Evolutionary conservation across 2,888 invertebrate species (phyloP).

Genomic region (Neocrepidodera transversa): DNA sequence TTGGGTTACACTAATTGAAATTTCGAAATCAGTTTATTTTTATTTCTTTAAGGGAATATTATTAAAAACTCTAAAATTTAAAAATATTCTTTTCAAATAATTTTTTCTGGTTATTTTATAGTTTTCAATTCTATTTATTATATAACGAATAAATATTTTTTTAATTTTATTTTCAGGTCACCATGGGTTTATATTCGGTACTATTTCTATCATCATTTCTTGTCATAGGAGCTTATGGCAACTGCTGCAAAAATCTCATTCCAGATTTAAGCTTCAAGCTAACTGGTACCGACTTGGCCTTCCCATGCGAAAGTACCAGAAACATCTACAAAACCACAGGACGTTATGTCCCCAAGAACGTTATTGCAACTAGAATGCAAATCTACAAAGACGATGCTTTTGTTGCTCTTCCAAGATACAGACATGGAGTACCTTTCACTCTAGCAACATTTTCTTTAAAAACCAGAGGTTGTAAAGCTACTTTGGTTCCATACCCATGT

Average conservation of each 20-base stretch:
- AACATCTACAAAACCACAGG: slow-evolving; percentile 66
- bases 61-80: too few relatives aligned
- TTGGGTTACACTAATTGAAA: too few relatives aligned
- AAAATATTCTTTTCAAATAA: too few relatives aligned
- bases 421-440: slow-evolving; percentile 68
- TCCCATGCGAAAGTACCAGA: slow-evolving; percentile 60
- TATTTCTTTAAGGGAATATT: too few relatives aligned
- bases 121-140: too few relatives aligned
- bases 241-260: slow-evolving; percentile 46
- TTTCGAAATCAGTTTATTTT: too few relatives aligned
- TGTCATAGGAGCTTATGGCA: slow-evolving; percentile 40
- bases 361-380: slow-evolving; percentile 69
- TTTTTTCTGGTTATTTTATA: too few relatives aligned
- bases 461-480: slow-evolving; percentile 61
- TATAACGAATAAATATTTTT: too few relatives aligned
- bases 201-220: slow-evolving; percentile 27
- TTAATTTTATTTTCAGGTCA: slow-evolving; percentile 31
- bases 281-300: slow-evolving; percentile 46
- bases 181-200: slow-evolving; percentile 36
- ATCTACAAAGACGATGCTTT: slow-evolving; percentile 66
- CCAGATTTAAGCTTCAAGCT: slow-evolving; percentile 50
- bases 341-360: slow-evolving; percentile 66
- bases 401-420: slow-evolving; percentile 68
- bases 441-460: slow-evolving; percentile 65
- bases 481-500: slow-evolving; percentile 69